Conservation (phyloP, 2,797 vertebrate species). For the Sebastes baramenuke region DNA sequence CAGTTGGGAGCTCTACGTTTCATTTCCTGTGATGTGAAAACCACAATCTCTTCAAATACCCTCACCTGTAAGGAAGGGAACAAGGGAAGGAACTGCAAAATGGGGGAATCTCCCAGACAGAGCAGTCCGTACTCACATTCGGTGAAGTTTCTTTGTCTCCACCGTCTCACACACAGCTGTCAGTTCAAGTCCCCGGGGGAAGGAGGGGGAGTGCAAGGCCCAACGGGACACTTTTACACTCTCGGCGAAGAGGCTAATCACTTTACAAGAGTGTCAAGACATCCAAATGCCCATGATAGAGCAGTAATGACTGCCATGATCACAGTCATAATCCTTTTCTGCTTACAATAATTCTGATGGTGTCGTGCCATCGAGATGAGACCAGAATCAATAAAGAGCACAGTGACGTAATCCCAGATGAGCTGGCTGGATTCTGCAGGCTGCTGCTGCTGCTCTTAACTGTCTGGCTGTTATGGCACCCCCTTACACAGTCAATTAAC, state of each 20-base stretch:
- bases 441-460: conserved; percentile 62
- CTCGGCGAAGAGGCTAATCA: conserved; percentile 64
- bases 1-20: conserved; percentile 37
- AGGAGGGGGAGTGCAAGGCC: conserved; percentile 25
- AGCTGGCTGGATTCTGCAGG: conserved; percentile 45
- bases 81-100: background rate
- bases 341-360: conserved; percentile 52
- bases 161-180: conserved; percentile 39
- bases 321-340: conserved; percentile 61
- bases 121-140: background rate
- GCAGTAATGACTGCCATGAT: conserved; percentile 60
- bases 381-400: conserved; percentile 70
- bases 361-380: conserved; percentile 55
- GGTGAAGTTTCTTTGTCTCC: conserved; percentile 47
- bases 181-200: conserved; percentile 31
- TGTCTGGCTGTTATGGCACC: conserved; percentile 64
- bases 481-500: conserved; percentile 83
- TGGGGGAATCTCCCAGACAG: background rate
- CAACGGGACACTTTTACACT: conserved; percentile 42
- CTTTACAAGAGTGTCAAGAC: conserved; percentile 73
- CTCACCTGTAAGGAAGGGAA: conserved; percentile 34
- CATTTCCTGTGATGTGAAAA: conserved; percentile 52
- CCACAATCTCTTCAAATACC: conserved; percentile 40
- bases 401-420: conserved; percentile 60
- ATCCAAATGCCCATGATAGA: conserved; percentile 50